phyloP scores from a whole-genome alignment of 2,113 vertebrate species.

The Cervus canadensis region DNA sequence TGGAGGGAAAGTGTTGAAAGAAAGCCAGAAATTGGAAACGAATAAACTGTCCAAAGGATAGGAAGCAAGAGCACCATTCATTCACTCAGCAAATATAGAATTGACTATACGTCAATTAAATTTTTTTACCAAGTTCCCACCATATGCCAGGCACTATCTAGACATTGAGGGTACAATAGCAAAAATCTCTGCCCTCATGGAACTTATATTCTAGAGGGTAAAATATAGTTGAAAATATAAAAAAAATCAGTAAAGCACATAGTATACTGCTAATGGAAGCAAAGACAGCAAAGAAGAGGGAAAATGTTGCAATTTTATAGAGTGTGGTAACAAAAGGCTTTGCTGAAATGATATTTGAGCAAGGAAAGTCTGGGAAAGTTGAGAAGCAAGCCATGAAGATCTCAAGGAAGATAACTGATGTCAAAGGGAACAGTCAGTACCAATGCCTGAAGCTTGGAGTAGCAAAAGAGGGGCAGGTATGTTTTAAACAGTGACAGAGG shows the following conservation, averaged over 20 bases:
- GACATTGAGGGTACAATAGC: accelerated
- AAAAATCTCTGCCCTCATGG: not conserved
- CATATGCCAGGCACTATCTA: not conserved
- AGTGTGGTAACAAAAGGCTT: not conserved
- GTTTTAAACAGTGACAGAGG: not conserved
- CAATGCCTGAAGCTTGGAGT: not conserved
- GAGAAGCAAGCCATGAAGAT: not conserved
- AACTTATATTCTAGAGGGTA: not conserved
- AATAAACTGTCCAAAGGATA: not conserved
- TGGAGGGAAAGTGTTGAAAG: not conserved
- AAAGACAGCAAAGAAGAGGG: not conserved
- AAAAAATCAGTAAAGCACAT: not conserved
- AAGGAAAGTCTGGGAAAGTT: not conserved
- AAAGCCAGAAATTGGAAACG: not conserved
- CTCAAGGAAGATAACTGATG: not conserved
- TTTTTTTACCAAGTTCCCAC: not conserved
- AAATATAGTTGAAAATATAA: not conserved
- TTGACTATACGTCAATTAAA: not conserved
- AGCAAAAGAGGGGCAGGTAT: not conserved
- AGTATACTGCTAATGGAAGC: not conserved
- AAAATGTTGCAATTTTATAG: not conserved
- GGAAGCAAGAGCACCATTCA: not conserved
- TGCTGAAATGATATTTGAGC: not conserved
- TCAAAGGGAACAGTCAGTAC: not conserved
- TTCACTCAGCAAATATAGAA: not conserved